A percentile compares a stretch with the other conserved stretches of the same genome.
These are phyloP conservation scores for Calypte anna DNA, from an alignment of 2,113 vertebrate species.

Conservation along the genomic window DNA sequence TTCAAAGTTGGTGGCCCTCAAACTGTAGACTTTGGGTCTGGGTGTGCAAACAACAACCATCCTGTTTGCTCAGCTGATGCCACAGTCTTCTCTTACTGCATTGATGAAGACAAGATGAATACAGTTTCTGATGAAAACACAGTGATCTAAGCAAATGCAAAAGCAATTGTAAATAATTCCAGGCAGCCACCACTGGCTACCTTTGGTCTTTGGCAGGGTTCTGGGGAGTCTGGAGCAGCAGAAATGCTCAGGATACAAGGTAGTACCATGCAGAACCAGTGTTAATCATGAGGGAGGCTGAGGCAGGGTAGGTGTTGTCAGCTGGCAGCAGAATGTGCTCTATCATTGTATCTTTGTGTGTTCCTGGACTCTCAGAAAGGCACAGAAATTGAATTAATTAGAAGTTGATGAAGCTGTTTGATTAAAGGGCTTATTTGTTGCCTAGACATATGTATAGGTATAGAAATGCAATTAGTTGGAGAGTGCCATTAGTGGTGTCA, in stretches of 20 bases:
- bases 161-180: background rate
- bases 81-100: background rate
- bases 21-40: background rate
- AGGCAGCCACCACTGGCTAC: background rate
- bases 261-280: background rate
- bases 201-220: background rate
- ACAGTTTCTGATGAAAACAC: background rate
- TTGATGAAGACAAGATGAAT: background rate
- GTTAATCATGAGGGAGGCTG: background rate
- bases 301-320: background rate
- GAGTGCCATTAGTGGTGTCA: constrained; percentile 45
- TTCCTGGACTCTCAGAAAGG: constrained; percentile 15
- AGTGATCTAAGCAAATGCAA: background rate
- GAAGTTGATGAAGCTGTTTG: constrained; percentile 35
- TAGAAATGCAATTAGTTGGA: constrained; percentile 51
- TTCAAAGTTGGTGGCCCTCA: background rate
- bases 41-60: constrained; percentile 5
- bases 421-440: constrained; percentile 53
- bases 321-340: background rate
- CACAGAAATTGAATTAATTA: constrained; percentile 40
- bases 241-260: rapidly evolving
- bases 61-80: constrained; percentile 68
- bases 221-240: rapidly evolving
- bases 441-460: background rate
- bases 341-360: background rate